Evolutionary conservation across 2,888 invertebrate species (phyloP), one percentile per base, ranked within the genome.

Genomic region (Amorpha juglandis): DNA sequence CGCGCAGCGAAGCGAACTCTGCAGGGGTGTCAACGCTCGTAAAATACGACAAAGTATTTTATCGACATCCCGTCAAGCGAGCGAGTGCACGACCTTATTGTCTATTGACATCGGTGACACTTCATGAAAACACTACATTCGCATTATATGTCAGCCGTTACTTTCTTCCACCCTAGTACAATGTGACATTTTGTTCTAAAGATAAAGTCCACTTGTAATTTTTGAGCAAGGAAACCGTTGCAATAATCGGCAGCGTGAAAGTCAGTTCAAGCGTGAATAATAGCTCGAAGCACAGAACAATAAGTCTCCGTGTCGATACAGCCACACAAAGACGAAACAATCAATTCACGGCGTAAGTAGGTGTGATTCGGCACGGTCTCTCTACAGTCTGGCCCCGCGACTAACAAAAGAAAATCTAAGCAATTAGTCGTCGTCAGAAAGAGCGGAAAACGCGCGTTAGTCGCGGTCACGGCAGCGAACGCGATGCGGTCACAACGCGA

Each of bases 351-450:
- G 85, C 86, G 90, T 92, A 92, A 93, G 92, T 93, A 93, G 91
- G 92, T 89, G 91, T 81, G 84, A 93, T 92, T 92, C 88, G 92
- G 82, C 85, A 89, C 90, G 92, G 91, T 86, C 88, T 80, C 83
- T 82, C 86, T 85, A 79, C 88, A 87, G 82, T 86, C 86, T 86
- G 87, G 89, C 90, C 87, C 90, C 92, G 91, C 89, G 90, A 92
- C 92, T 90, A 92, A 92, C 92, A 91, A 92, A 92, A 92, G 92
- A 90, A 93, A 92, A 92, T 92, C 91, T 91, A 91, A 92, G 92
- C 92, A 93, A 93, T 93, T 93, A 93, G 92, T 92, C 92, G 92
- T 88, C 92, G 91, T 88, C 90, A 88, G 92, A 91, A 93, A 93
- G 92, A 92, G 92, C 92, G 92, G 92, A 92, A 93, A 92, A 93